Conservation (phyloP, 2,113 vertebrate genomes). For the Urocitellus parryii region DNA sequence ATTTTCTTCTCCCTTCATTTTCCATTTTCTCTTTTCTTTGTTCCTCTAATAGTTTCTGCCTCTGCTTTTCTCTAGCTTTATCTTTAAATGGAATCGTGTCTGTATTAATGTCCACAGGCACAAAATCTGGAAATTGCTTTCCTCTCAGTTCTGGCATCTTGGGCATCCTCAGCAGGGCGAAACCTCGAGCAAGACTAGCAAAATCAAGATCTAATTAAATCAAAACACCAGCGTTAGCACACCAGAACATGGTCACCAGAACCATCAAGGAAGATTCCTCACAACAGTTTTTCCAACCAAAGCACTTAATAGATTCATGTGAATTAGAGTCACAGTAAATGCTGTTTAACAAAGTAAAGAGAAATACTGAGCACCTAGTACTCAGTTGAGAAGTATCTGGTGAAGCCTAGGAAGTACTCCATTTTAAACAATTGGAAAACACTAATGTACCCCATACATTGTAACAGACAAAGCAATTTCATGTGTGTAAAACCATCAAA, state of each 20-base stretch:
- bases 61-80: conserved; percentile 94
- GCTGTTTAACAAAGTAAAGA: background rate
- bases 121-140: conserved; percentile 91
- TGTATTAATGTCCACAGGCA: conserved; percentile 89
- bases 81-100: conserved; percentile 96
- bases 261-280: background rate
- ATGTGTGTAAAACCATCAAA: no score
- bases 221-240: conserved; percentile 37
- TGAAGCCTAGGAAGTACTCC: background rate
- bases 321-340: background rate
- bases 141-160: conserved; percentile 96
- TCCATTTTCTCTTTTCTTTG: conserved; percentile 81
- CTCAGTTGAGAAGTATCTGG: background rate
- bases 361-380: background rate
- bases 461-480: background rate
- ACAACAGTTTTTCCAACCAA: background rate
- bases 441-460: accelerated
- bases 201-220: conserved; percentile 94
- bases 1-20: conserved; percentile 84
- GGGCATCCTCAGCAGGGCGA: conserved; percentile 95
- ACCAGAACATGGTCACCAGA: background rate
- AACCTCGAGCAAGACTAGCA: conserved; percentile 91
- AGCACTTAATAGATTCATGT: background rate
- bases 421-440: background rate
- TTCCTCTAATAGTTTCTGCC: conserved; percentile 92